Percentiles rank a stretch among this genome's conserved stretches.
phyloP scores from a whole-genome alignment of 1,140 invertebrate species.

The Aradophagus sp. region DNA sequence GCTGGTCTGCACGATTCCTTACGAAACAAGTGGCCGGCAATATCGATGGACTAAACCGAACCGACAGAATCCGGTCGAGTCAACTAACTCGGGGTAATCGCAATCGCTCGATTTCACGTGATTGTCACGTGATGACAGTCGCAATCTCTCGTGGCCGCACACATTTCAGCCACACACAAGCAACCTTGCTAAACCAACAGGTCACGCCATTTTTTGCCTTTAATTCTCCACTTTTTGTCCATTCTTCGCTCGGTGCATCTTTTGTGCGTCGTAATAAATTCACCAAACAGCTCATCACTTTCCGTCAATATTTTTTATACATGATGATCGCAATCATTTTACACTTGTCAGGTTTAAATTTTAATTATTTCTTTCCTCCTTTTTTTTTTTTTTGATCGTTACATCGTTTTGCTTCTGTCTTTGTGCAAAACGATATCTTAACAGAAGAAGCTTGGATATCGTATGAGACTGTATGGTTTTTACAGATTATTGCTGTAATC shows the following conservation, averaged over 20 bases:
- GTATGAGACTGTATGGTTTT: no score
- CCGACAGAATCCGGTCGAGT: constrained; percentile 51
- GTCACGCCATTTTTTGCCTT: constrained; percentile 39
- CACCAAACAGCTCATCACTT: constrained; percentile 6
- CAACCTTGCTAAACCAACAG: no score
- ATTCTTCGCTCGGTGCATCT: constrained; percentile 30
- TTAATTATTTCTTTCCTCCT: neutral
- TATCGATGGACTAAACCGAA: constrained; percentile 47
- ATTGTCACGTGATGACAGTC: no score
- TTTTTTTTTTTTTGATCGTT: no score
- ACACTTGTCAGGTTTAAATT: neutral
- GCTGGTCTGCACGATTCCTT: constrained; percentile 22
- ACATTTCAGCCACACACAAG: no score
- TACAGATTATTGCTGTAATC: no score
- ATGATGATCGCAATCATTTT: no score
- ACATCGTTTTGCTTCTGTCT: no score
- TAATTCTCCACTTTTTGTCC: constrained; percentile 29
- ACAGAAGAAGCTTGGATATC: no score
- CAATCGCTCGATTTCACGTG: constrained; percentile 34
- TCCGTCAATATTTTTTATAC: constrained; percentile 16
- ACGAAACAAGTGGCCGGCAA: constrained; percentile 50
- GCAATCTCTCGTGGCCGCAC: neutral
- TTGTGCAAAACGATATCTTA: no score
- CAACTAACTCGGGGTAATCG: constrained; percentile 48
- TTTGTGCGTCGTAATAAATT: constrained; percentile 37